A percentile compares a stretch with the other conserved stretches of the same genome.
Conservation (phyloP, 2,113 vertebrate genomes). For the Poicephalus gulielmi region DNA sequence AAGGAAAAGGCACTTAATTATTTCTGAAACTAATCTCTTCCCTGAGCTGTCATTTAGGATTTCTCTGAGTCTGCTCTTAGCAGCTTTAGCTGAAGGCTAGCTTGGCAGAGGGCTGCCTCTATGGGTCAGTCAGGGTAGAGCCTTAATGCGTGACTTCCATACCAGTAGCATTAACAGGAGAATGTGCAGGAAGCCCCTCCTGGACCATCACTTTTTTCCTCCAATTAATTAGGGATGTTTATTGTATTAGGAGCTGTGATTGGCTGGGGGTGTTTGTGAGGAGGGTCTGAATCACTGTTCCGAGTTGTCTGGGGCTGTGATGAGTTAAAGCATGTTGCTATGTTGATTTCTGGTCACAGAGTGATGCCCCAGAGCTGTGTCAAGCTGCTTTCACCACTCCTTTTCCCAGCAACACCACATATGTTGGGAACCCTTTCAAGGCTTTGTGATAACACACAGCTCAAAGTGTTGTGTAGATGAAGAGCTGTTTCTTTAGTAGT, state of each 20-base stretch:
- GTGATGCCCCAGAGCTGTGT: background rate
- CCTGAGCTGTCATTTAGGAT: conserved; percentile 19
- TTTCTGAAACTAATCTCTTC: conserved; percentile 55
- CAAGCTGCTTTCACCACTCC: background rate
- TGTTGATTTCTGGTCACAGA: background rate
- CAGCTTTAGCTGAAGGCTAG: conserved; percentile 38
- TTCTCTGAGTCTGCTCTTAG: conserved; percentile 24
- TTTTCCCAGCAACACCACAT: background rate
- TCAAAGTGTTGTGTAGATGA: background rate
- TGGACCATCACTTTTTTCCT: background rate
- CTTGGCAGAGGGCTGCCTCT: background rate
- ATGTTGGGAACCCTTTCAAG: background rate
- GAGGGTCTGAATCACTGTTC: background rate
- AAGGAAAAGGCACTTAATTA: background rate
- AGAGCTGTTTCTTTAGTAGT: background rate
- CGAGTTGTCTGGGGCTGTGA: background rate
- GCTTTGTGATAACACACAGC: background rate
- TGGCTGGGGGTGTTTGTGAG: background rate
- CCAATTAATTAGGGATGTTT: background rate
- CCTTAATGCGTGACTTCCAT: background rate
- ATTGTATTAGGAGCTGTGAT: background rate
- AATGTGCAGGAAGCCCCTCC: fast-evolving
- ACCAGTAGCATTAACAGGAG: background rate
- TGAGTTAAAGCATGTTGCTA: background rate
- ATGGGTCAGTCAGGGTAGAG: background rate